Evolutionary conservation across 2,797 vertebrate genomes (phyloP).

Genomic region (Erpetoichthys calabaricus): DNA sequence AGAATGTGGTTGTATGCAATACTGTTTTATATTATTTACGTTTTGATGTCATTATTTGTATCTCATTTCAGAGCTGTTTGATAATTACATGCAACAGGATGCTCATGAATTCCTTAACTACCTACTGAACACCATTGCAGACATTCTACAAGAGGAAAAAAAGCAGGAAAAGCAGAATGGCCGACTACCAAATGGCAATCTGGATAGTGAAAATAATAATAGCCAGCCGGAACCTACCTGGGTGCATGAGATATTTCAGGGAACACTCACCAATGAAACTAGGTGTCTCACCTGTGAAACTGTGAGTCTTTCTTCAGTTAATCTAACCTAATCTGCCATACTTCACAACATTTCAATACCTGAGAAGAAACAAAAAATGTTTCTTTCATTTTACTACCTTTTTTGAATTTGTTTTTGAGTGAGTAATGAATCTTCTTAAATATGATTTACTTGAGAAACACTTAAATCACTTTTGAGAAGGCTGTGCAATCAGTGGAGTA

Average conservation of each 20-base stretch:
- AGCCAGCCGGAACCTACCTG: slow-evolving; percentile 50
- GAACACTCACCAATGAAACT: slow-evolving; percentile 67
- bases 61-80: slow-evolving; percentile 43
- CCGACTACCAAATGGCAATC: slow-evolving; percentile 54
- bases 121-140: slow-evolving; percentile 57
- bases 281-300: slow-evolving; percentile 70
- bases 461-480: no score
- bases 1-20: no score
- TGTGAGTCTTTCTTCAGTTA: slow-evolving; percentile 36
- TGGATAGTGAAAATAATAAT: slow-evolving; percentile 62
- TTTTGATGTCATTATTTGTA: background rate
- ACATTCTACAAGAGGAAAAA: slow-evolving; percentile 61
- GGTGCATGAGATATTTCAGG: slow-evolving; percentile 63
- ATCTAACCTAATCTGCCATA: background rate
- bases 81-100: slow-evolving; percentile 69
- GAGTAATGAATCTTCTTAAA: slow-evolving; percentile 2
- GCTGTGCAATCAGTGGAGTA: no score
- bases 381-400: no score
- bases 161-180: slow-evolving; percentile 64
- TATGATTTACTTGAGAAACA: background rate
- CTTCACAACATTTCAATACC: no score
- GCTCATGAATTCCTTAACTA: slow-evolving; percentile 65
- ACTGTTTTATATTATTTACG: no score
- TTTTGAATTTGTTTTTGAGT: no score
- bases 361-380: no score